Conservation (phyloP, 2,113 vertebrate genomes). For the Vulpes ferrilata region DNA sequence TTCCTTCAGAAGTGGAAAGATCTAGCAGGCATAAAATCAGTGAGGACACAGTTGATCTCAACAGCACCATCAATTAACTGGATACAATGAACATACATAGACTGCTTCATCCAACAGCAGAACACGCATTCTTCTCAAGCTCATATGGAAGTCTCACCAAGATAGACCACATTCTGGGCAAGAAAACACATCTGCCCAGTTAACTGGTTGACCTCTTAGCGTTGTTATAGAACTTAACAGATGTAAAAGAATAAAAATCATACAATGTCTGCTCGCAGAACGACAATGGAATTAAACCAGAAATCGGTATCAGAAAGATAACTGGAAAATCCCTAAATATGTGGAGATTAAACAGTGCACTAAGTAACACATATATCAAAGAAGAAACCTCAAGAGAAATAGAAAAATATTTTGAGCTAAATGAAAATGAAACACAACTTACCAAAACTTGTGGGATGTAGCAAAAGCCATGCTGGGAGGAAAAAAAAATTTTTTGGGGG, state of each 20-base stretch:
- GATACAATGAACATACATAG: background rate
- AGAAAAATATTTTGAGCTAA: background rate
- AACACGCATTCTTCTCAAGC: background rate
- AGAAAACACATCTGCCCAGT: background rate
- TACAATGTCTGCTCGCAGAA: background rate
- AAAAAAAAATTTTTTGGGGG: background rate
- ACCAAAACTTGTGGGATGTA: background rate
- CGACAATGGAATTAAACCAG: background rate
- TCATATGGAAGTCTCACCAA: background rate
- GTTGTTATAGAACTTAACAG: background rate
- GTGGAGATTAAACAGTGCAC: background rate
- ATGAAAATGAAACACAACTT: background rate
- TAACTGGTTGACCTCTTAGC: background rate
- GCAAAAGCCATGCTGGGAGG: background rate
- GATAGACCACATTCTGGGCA: background rate
- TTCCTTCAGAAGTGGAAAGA: background rate
- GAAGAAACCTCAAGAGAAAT: background rate
- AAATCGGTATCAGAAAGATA: background rate
- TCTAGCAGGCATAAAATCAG: background rate
- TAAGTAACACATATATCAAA: background rate
- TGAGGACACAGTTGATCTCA: background rate
- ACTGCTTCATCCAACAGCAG: background rate
- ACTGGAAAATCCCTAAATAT: background rate
- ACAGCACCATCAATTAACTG: background rate
- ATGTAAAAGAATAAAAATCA: conserved; percentile 27